Evolutionary conservation across 1,140 invertebrate species (phyloP).

Genomic region (Brachionus paranguensis): DNA sequence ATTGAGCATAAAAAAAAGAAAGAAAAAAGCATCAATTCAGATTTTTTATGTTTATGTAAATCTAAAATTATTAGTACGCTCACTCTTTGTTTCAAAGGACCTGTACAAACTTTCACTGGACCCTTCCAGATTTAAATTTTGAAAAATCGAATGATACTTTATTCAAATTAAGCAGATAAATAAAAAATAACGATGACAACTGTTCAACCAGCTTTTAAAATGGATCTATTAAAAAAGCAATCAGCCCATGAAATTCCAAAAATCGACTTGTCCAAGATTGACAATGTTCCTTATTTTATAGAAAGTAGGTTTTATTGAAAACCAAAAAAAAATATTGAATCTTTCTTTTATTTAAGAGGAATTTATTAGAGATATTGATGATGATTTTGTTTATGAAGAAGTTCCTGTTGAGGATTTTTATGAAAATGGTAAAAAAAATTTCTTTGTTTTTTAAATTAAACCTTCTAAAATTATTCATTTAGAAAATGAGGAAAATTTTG

Average conservation of each 20-base stretch:
- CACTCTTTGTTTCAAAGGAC: neutral
- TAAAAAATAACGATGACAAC: neutral
- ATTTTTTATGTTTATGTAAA: conserved; percentile 26
- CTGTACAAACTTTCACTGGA: neutral
- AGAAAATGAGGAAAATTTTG: conserved; percentile 40
- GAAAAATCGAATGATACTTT: neutral
- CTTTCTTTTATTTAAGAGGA: conserved; percentile 39
- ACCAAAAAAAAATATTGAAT: neutral
- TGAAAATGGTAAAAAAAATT: conserved; percentile 43
- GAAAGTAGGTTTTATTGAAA: neutral
- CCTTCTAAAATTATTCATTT: neutral
- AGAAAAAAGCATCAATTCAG: conserved; percentile 10
- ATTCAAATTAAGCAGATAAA: neutral
- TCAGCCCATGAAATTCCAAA: neutral
- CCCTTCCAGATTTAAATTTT: neutral
- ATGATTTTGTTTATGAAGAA: conserved; percentile 49
- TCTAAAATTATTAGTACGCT: conserved; percentile 12
- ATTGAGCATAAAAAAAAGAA: neutral
- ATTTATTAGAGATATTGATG: conserved; percentile 44
- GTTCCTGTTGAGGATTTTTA: conserved; percentile 50
- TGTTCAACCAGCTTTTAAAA: neutral
- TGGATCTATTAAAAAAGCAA: neutral
- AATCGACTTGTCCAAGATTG: conserved; percentile 30
- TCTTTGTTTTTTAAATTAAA: neutral
- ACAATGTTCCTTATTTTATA: conserved; percentile 33